A percentile compares a stretch with the other conserved stretches of the same genome.
Evolutionary conservation across 2,888 invertebrate species (phyloP).

Genomic region (Clitarchus hookeri): DNA sequence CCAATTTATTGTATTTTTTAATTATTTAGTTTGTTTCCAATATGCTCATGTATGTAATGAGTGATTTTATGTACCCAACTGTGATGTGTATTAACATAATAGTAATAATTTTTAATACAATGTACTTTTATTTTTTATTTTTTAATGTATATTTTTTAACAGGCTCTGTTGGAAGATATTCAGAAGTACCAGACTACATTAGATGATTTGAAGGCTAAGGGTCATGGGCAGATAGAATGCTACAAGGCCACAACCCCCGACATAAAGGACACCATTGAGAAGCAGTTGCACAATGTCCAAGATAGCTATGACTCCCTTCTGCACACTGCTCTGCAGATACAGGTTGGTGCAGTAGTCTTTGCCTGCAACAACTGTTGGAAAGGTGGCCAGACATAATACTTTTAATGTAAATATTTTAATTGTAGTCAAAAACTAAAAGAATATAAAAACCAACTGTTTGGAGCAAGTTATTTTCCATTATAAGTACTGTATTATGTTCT

Average conservation of each 20-base stretch:
- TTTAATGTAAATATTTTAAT: not conserved
- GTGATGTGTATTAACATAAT: no score
- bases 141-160: slow-evolving; percentile 27
- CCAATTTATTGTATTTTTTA: no score
- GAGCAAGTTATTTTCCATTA: no score
- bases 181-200: slow-evolving; percentile 80
- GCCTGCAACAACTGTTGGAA: no score
- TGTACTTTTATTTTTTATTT: no score
- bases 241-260: slow-evolving; percentile 73
- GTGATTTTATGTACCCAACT: no score
- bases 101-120: no score
- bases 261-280: slow-evolving; percentile 78
- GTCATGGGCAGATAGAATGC: slow-evolving; percentile 79
- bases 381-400: not conserved
- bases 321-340: slow-evolving; percentile 88
- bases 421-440: no score
- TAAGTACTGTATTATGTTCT: no score
- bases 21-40: no score
- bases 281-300: slow-evolving; percentile 86
- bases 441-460: no score
- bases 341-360: slow-evolving; percentile 52
- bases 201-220: slow-evolving; percentile 81
- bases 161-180: slow-evolving; percentile 60
- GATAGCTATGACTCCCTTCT: slow-evolving; percentile 90
- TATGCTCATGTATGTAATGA: no score